A percentile compares a stretch with the other conserved stretches of the same genome.
phyloP scores from a whole-genome alignment of 2,888 invertebrate species.

The Eremobia ochroleuca region DNA sequence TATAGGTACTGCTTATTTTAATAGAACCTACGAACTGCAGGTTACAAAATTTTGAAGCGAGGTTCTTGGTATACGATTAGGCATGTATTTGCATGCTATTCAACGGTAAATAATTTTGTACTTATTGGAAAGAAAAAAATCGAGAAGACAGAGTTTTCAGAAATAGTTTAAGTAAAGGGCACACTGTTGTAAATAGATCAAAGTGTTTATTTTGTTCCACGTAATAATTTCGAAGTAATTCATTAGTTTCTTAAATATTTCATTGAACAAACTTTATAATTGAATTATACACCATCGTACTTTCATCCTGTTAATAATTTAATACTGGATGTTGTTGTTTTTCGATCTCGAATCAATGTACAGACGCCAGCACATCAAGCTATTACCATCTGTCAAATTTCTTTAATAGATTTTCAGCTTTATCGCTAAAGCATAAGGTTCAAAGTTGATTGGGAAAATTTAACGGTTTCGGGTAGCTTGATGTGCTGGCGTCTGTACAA shows the following conservation, averaged over 20 bases:
- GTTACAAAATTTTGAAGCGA: neutral
- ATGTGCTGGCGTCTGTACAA: no score
- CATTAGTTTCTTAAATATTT: constrained; percentile 8
- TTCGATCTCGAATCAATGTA: neutral
- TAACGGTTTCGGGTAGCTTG: no score
- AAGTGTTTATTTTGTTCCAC: neutral
- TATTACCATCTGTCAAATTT: no score
- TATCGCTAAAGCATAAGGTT: no score
- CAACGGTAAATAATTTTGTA: neutral
- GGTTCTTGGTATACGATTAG: neutral
- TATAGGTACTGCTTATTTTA: neutral
- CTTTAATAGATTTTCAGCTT: no score
- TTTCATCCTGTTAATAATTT: neutral
- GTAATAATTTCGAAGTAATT: constrained; percentile 15
- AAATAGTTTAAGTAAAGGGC: neutral
- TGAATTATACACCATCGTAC: neutral
- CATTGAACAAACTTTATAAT: neutral
- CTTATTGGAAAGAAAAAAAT: neutral
- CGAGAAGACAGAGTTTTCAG: neutral
- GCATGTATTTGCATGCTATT: neutral
- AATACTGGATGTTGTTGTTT: neutral
- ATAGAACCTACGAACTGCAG: neutral
- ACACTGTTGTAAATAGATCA: neutral
- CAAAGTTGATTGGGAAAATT: no score
- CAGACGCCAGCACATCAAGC: no score